Conservation (phyloP, 2,888 invertebrate genomes). For the Tipula unca region DNA sequence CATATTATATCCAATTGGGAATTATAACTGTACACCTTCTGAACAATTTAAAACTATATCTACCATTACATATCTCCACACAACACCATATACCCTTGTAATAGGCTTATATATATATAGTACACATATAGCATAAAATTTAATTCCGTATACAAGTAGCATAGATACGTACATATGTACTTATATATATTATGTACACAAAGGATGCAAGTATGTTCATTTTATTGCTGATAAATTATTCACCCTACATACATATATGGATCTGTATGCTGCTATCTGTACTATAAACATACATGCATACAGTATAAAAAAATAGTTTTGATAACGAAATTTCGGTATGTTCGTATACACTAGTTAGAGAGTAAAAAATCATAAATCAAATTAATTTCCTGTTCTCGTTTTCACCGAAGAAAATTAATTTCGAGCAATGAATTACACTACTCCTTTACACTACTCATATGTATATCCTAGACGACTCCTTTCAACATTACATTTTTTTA, state of each 20-base stretch:
- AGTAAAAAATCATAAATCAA: background rate
- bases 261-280: background rate
- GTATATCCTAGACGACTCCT: background rate
- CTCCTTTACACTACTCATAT: background rate
- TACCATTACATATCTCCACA: background rate
- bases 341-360: background rate
- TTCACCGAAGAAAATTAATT: background rate
- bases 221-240: background rate
- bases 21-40: background rate
- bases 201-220: background rate
- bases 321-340: background rate
- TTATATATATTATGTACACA: too few relatives aligned
- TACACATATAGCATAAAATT: background rate
- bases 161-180: background rate
- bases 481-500: background rate
- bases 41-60: background rate
- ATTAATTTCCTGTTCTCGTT: background rate
- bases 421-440: background rate
- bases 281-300: background rate
- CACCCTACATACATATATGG: constrained; percentile 1
- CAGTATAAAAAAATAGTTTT: background rate
- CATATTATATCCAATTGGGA: background rate
- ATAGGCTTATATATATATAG: background rate
- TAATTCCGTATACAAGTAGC: background rate
- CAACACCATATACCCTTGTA: background rate